Percentiles rank a stretch among this genome's conserved stretches.
These are phyloP conservation scores for Epinotia bilunana DNA, from an alignment of 2,888 invertebrate species.

Conservation along the genomic window DNA sequence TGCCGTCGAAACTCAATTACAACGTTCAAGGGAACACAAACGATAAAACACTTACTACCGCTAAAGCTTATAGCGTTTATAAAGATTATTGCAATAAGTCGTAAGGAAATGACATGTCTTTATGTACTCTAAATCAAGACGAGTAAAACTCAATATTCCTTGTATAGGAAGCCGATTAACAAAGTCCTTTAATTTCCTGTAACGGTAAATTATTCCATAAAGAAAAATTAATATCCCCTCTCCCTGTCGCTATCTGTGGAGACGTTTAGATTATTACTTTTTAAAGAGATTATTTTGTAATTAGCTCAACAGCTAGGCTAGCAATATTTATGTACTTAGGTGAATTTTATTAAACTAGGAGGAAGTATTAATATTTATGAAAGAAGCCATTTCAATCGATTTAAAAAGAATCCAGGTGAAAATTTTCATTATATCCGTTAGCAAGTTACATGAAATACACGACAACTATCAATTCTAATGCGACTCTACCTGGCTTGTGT, in stretches of 20 bases:
- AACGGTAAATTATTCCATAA: constrained; percentile 11
- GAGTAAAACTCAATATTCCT: neutral
- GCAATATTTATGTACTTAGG: too few relatives aligned
- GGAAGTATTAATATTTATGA: too few relatives aligned
- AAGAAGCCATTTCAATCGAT: too few relatives aligned
- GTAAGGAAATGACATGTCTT: neutral
- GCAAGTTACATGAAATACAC: too few relatives aligned
- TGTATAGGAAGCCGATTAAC: neutral
- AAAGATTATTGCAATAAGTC: neutral
- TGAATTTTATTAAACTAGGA: too few relatives aligned
- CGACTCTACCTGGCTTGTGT: too few relatives aligned
- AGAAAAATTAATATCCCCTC: constrained; percentile 5
- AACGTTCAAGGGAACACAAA: neutral
- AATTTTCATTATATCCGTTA: too few relatives aligned
- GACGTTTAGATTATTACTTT: neutral
- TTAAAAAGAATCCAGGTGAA: too few relatives aligned
- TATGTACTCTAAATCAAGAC: neutral
- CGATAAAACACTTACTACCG: neutral
- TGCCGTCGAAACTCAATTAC: neutral
- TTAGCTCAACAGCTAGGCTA: neutral
- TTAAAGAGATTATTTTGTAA: neutral
- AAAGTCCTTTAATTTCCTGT: constrained; percentile 17
- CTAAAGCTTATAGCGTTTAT: neutral
- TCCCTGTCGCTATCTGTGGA: neutral
- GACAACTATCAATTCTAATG: too few relatives aligned